These are phyloP conservation scores for Phaethornis superciliosus DNA, from an alignment of 2,113 vertebrate genomes.

Conservation along the genomic window DNA sequence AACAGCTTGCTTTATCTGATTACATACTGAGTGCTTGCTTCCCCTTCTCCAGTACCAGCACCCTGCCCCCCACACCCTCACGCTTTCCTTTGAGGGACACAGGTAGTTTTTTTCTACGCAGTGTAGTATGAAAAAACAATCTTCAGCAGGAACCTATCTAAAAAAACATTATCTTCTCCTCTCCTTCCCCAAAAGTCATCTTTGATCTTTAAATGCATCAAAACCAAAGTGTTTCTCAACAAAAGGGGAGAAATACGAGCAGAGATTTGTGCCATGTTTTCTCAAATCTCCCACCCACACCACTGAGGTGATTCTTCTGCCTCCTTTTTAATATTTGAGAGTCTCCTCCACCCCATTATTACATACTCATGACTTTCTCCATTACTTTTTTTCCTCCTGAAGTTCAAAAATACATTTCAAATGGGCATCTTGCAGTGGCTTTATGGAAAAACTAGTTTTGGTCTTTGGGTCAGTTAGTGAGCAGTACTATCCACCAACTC, in stretches of 20 bases:
- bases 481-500: not conserved
- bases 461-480: not conserved
- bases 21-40: constrained; percentile 78
- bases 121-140: constrained; percentile 85
- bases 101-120: constrained; percentile 83
- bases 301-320: not conserved
- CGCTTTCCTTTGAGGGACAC: constrained; percentile 72
- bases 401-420: not conserved
- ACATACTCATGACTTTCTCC: rapidly evolving
- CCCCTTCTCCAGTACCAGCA: constrained; percentile 13
- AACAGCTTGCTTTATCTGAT: constrained; percentile 91
- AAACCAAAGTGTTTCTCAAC: not conserved
- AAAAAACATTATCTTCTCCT: not conserved
- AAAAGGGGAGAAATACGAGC: not conserved
- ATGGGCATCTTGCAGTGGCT: not conserved
- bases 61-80: not conserved
- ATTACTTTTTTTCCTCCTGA: not conserved
- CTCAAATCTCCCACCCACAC: not conserved
- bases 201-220: not conserved
- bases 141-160: constrained; percentile 72
- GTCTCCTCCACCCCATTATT: not conserved
- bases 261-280: not conserved
- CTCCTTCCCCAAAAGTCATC: not conserved
- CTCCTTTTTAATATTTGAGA: not conserved
- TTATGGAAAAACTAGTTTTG: not conserved